Evolutionary conservation across 2,888 invertebrate species (phyloP).

Genomic region (Macrosoma leucophasiata): DNA sequence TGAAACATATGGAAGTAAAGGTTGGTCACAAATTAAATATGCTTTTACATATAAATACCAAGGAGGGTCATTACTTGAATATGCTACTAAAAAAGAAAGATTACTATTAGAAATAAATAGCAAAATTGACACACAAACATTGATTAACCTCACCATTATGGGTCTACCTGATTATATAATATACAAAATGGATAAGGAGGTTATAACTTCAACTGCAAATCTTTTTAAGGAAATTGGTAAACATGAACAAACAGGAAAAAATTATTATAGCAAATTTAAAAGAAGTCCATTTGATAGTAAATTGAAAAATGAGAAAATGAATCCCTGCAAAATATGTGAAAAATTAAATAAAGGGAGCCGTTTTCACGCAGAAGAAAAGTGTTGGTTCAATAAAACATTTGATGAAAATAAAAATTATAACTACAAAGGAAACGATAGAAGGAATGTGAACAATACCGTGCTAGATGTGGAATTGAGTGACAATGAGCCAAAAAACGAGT

Average conservation of each 20-base stretch:
- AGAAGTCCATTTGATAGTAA: conserved; percentile 1
- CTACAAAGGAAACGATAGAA: conserved; percentile 3
- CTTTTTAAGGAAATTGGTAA: conserved; percentile 13
- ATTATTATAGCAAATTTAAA: background rate
- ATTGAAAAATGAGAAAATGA: background rate
- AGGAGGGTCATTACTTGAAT: conserved; percentile 29
- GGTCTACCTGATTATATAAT: conserved; percentile 11
- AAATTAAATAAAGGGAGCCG: conserved; percentile 9
- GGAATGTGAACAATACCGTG: conserved; percentile 19
- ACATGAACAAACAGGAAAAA: conserved; percentile 10
- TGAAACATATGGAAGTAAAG: conserved; percentile 27
- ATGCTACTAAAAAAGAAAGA: conserved; percentile 31
- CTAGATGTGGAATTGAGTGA: conserved; percentile 22
- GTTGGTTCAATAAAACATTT: conserved; percentile 12
- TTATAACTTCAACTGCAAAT: conserved; percentile 4
- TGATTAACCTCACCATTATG: conserved; percentile 12
- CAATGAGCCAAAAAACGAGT: conserved; percentile 24
- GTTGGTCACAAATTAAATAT: conserved; percentile 25
- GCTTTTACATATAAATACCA: conserved; percentile 27
- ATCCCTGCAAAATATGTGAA: conserved; percentile 11
- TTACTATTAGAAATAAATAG: conserved; percentile 19
- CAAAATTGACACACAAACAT: conserved; percentile 12
- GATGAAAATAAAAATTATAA: conserved; percentile 6
- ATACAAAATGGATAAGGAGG: conserved; percentile 11
- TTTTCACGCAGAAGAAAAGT: conserved; percentile 9